Conservation (phyloP, 2,113 vertebrate species). For the Chloroceryle aenea region DNA sequence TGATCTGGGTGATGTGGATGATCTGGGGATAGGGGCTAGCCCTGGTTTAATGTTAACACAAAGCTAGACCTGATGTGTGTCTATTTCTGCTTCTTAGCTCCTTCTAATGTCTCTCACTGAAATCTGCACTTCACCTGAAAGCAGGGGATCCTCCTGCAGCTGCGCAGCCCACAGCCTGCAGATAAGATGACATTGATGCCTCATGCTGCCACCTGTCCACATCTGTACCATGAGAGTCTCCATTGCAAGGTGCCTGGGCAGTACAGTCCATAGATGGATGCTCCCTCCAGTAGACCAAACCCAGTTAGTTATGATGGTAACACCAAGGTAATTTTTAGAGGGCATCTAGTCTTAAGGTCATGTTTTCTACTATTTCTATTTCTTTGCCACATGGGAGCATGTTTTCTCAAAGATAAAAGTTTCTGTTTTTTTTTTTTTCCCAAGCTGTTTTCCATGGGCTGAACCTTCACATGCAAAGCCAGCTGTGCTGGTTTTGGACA, state of each 20-base stretch:
- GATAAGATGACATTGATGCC: not conserved
- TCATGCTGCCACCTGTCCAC: not conserved
- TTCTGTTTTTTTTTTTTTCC: not conserved
- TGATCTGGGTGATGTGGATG: not conserved
- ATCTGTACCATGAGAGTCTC: not conserved
- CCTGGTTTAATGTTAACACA: not conserved
- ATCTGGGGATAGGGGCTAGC: not conserved
- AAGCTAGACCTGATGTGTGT: not conserved
- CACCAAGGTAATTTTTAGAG: not conserved
- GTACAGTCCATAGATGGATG: not conserved
- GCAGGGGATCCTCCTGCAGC: not conserved
- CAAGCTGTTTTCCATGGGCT: not conserved
- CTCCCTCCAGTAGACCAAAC: not conserved
- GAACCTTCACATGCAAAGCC: not conserved
- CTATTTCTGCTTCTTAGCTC: not conserved
- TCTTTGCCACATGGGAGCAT: not conserved
- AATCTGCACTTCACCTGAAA: not conserved
- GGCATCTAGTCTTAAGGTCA: not conserved
- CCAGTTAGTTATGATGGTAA: not conserved
- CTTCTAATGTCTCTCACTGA: not conserved
- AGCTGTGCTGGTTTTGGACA: not conserved
- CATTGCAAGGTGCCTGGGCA: not conserved
- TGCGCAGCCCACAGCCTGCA: not conserved
- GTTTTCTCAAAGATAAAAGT: not conserved
- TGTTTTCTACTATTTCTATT: not conserved